Base-by-base conservation (phyloP, 2,797 vertebrate species). In the Urosaurus nigricauda region DNA sequence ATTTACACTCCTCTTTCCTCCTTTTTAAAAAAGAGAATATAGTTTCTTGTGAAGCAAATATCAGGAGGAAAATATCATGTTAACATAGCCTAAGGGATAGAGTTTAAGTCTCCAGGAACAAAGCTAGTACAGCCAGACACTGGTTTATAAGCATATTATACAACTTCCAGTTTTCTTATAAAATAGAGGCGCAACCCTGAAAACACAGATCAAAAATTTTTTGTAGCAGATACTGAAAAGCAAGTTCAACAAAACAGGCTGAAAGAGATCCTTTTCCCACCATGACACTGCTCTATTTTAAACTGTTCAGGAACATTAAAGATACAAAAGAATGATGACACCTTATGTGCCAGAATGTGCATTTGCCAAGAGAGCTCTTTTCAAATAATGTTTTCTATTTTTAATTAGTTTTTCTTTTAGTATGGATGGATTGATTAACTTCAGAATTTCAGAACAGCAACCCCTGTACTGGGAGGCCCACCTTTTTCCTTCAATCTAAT, bases 401-500 rank as follows among this genome's bases (percentile, higher is more conserved):
- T 93, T 96, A 98, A 97, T 97, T 94, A 95, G 35, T 96, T 96
- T 96, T 98, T 75, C 43, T 98, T 97, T 97, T 96, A 82, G 97
- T 97, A 97, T 96, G 96, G 97, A 97, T 94, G 94, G 92, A 97
- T 97, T 97, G 98, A 98, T 98, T 98, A 98, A 98, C 96, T 96
- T 95, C 91, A 95, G 96, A 98, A 98, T 96, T 96, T 95, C 90
- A 95, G 96, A 98, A 98, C 96, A 94, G 98, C 97, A 98, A 96
- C 91, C 40, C 81, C 5, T 87, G 94, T 95, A 96, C 96, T 90
- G 92, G 95, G 96, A 97, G 97, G 96, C 82, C 95, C 93, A 95
- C 97, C 96, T 83, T 97, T 98, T 97, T 96, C 97, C 96, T 97
- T 98, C 98, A 96, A 98, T 98, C 96, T 97, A 98, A 99, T 99